Evolutionary conservation across 2,113 vertebrate species (phyloP), one percentile per base, ranked within the genome.

Genomic region (Passer montanus): DNA sequence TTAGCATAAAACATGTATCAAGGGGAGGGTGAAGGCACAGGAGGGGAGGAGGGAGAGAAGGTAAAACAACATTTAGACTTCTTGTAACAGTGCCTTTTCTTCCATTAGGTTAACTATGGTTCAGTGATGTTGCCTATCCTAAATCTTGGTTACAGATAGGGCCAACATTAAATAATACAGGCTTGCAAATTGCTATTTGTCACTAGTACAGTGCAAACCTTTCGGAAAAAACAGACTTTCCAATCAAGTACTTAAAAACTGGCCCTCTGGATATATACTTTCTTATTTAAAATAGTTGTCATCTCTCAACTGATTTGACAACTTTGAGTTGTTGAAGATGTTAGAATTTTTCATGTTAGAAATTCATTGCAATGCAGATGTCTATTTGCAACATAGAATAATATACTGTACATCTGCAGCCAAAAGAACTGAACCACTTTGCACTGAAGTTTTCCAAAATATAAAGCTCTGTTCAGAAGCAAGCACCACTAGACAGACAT

Each of bases 401-500:
- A 93, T 79, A 97, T 98, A 97, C 98, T 94, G 98, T 98, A 98
- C 98, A 98, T 98, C 97, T 98, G 98, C 98, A 99, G 99, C 98
- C 99, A 99, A 99, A 98, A 98, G 97, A 98, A 99, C 98, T 95
- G 97, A 99, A 98, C 98, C 98, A 98, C 97, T 98, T 97, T 97
- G 98, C 98, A 97, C 91, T 98, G 96, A 97, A 97, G 77, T 96
- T 98, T 98, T 97, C 87, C 97, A 98, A 98, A 98, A 97, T 97
- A 98, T 91, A 97, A 97, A 98, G 97, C 97, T 98, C 95, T 96
- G 97, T 98, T 90, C 64, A 98, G 94, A 98, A 98, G 98, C 97
- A 99, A 99, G 98, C 99, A 98, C 96, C 98, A 99, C 98, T 96
- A 95, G 98, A 99, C 98, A 99, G 98, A 99, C 98, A 98, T 98